These are phyloP conservation scores for Hirtodrosophila trivittata DNA, from an alignment of 2,888 invertebrate genomes.

Conservation along the genomic window DNA sequence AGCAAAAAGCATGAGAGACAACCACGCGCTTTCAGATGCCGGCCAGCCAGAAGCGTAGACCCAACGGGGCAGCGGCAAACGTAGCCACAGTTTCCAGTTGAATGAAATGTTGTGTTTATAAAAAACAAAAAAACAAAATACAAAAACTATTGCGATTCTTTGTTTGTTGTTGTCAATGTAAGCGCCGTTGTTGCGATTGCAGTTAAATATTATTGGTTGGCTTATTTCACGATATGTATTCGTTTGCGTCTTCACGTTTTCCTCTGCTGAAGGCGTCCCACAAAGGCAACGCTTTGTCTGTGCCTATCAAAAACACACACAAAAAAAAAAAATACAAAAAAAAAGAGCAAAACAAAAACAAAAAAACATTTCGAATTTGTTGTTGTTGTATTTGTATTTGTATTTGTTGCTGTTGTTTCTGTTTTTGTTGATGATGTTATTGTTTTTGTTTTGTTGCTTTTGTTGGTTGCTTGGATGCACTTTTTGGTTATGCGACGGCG, in stretches of 20 bases:
- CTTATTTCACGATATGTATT: conserved; percentile 48
- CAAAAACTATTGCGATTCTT: conserved; percentile 27
- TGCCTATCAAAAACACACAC: conserved; percentile 9
- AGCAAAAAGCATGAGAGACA: conserved; percentile 42
- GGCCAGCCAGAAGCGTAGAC: conserved; percentile 1
- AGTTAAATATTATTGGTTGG: conserved; percentile 20
- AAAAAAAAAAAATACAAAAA: neutral
- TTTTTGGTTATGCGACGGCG: conserved; percentile 43
- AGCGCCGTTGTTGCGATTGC: neutral
- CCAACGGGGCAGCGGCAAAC: conserved; percentile 14
- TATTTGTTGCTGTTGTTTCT: conserved; percentile 16
- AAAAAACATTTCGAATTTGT: conserved; percentile 29
- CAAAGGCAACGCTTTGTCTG: conserved; percentile 49
- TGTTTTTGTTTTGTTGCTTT: conserved; percentile 9
- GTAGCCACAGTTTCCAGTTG: conserved; percentile 52
- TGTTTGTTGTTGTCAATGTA: conserved; percentile 12
- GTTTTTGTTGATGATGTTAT: conserved; percentile 7
- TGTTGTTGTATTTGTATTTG: neutral
- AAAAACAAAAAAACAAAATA: conserved; percentile 12
- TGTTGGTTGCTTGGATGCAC: conserved; percentile 32
- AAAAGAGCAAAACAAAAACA: neutral
- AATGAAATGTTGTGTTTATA: conserved; percentile 57
- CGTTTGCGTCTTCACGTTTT: conserved; percentile 34
- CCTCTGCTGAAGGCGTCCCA: conserved; percentile 22
- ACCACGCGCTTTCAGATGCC: conserved; percentile 44